phyloP scores from a whole-genome alignment of 2,888 invertebrate species.

The Sinohyriopsis cumingii region DNA sequence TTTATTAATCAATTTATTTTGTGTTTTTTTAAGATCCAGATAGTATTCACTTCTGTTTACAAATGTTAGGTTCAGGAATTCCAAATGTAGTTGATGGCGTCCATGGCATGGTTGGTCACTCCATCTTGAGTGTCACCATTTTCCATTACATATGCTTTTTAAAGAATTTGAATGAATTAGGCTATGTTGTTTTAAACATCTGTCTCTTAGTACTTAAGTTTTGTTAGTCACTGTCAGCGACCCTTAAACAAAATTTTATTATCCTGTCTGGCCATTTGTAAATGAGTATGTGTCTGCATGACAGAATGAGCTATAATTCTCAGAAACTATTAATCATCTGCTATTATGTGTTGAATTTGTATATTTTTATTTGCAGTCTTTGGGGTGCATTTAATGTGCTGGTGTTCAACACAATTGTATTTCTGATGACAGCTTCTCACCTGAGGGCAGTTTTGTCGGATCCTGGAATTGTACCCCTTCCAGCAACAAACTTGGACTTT shows the following conservation, averaged over 20 bases:
- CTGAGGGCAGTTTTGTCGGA: constrained; percentile 90
- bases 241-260: too few relatives aligned
- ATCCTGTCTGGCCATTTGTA: too few relatives aligned
- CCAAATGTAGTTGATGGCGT: not conserved
- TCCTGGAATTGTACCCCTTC: constrained; percentile 88
- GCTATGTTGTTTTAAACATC: too few relatives aligned
- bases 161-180: too few relatives aligned
- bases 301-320: too few relatives aligned
- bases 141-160: not conserved
- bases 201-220: too few relatives aligned
- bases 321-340: not conserved
- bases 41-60: too few relatives aligned
- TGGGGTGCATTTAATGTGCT: constrained; percentile 88
- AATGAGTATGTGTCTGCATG: not conserved
- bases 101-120: not conserved
- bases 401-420: constrained; percentile 84
- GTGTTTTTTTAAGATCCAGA: too few relatives aligned
- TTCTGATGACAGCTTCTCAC: constrained; percentile 84
- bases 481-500: constrained; percentile 80
- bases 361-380: constrained; percentile 76
- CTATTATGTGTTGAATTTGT: not conserved
- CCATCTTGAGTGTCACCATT: not conserved
- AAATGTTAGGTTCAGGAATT: too few relatives aligned
- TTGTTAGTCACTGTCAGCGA: too few relatives aligned
- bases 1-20: too few relatives aligned